Percentiles rank a stretch among this genome's conserved stretches.
These are phyloP conservation scores for Vulpes ferrilata DNA, from an alignment of 2,113 vertebrate species.

Conservation along the genomic window DNA sequence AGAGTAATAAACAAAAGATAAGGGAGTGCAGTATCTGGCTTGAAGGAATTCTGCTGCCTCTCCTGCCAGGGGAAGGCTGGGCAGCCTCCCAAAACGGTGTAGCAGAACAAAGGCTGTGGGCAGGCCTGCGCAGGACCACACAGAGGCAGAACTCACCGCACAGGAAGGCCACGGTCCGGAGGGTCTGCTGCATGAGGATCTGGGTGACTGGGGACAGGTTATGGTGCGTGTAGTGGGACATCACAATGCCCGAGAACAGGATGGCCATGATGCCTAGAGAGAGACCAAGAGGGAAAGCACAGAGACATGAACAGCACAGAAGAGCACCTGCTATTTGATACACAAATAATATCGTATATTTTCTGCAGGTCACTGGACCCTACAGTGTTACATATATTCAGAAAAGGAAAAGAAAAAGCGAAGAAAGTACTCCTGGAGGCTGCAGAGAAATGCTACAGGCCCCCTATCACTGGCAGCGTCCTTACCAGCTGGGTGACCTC, in stretches of 20 bases:
- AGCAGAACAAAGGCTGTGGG: neutral
- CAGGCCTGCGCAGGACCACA: rapidly evolving
- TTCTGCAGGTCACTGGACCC: neutral
- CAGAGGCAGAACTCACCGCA: constrained; percentile 91
- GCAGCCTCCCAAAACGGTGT: rapidly evolving
- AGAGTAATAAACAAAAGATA: neutral
- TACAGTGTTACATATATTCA: rapidly evolving
- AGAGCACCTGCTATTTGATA: rapidly evolving
- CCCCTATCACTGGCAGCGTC: neutral
- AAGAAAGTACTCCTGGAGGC: neutral
- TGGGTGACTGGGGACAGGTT: constrained; percentile 99
- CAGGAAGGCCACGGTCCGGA: constrained; percentile 97
- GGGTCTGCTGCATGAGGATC: constrained; percentile 99
- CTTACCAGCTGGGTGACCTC: neutral
- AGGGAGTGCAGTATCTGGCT: neutral
- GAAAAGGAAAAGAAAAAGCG: neutral
- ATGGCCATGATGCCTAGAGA: constrained; percentile 98
- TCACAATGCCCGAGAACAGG: constrained; percentile 98
- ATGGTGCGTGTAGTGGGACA: constrained; percentile 99
- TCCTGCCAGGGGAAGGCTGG: neutral
- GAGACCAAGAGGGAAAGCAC: neutral
- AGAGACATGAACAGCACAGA: neutral
- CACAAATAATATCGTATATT: rapidly evolving
- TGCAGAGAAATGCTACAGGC: neutral
- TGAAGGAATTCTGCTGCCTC: neutral